phyloP scores from a whole-genome alignment of 1,140 invertebrate species.

The Drosophila mojavensis region DNA sequence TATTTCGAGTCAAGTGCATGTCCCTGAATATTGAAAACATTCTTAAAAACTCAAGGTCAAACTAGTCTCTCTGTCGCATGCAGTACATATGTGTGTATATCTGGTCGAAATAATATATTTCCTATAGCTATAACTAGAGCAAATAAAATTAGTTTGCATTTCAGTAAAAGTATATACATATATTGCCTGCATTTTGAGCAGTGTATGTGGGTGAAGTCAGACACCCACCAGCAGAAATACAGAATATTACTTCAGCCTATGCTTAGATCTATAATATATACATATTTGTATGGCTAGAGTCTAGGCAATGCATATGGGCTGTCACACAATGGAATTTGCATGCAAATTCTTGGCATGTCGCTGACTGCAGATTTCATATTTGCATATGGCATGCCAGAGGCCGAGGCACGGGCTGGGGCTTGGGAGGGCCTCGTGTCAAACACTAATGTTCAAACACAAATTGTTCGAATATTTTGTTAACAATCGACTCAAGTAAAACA shows the following conservation, averaged over 20 bases:
- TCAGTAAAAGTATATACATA: neutral
- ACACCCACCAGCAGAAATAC: neutral
- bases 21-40: neutral
- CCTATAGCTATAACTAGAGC: neutral
- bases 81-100: too few relatives aligned
- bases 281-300: neutral
- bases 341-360: slow-evolving; percentile 41
- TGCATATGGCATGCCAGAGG: slow-evolving; percentile 30
- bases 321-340: slow-evolving; percentile 33
- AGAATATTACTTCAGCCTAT: slow-evolving; percentile 2
- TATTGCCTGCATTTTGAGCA: neutral
- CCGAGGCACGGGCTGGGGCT: neutral
- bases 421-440: slow-evolving; percentile 21
- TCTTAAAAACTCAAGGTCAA: neutral
- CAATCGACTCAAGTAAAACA: slow-evolving; percentile 20
- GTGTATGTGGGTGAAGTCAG: neutral
- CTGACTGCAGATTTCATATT: slow-evolving; percentile 16
- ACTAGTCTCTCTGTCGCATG: too few relatives aligned
- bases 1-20: too few relatives aligned
- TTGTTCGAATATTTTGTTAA: slow-evolving; percentile 27
- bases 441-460: slow-evolving; percentile 32
- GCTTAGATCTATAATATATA: slow-evolving; percentile 1
- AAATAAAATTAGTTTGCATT: too few relatives aligned
- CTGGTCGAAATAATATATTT: neutral
- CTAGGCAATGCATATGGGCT: slow-evolving; percentile 2